Evolutionary conservation across 1,140 invertebrate species (phyloP).

Genomic region (Megalopta genalis): DNA sequence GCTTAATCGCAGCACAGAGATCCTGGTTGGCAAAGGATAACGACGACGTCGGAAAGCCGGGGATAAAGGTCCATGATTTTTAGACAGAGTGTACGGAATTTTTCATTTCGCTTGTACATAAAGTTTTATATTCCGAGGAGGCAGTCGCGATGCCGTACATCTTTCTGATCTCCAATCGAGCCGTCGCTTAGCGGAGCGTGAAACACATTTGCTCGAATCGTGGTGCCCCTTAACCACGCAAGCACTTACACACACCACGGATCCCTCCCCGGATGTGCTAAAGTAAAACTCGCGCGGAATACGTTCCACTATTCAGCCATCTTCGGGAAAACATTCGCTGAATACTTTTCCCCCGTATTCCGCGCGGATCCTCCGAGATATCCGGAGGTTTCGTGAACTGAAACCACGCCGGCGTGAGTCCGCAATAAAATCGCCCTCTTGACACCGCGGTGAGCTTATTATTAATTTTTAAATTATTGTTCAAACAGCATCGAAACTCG

Average conservation of each 20-base stretch:
- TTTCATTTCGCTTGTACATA: conserved; percentile 67
- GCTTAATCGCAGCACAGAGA: background rate
- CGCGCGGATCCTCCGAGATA: background rate
- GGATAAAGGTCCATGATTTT: background rate
- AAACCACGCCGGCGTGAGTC: background rate
- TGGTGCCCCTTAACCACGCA: conserved; percentile 70
- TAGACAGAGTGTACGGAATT: conserved; percentile 53
- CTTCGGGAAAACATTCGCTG: conserved; percentile 20
- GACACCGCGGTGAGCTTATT: background rate
- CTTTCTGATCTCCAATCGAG: conserved; percentile 77
- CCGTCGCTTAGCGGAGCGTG: conserved; percentile 78
- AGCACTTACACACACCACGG: conserved; percentile 57
- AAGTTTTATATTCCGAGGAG: conserved; percentile 71
- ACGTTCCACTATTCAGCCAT: conserved; percentile 35
- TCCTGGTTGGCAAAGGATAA: background rate
- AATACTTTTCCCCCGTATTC: conserved; percentile 30
- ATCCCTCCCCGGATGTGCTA: conserved; percentile 15
- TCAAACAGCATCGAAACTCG: too few relatives aligned
- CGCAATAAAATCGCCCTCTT: background rate
- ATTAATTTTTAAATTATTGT: background rate
- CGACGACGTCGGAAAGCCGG: too few relatives aligned
- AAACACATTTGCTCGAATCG: conserved; percentile 78
- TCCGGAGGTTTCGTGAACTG: background rate
- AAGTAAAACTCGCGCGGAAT: conserved; percentile 49
- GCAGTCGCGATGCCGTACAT: conserved; percentile 67